phyloP scores from a whole-genome alignment of 2,797 vertebrate genomes.

The Poeciliopsis gracilis region DNA sequence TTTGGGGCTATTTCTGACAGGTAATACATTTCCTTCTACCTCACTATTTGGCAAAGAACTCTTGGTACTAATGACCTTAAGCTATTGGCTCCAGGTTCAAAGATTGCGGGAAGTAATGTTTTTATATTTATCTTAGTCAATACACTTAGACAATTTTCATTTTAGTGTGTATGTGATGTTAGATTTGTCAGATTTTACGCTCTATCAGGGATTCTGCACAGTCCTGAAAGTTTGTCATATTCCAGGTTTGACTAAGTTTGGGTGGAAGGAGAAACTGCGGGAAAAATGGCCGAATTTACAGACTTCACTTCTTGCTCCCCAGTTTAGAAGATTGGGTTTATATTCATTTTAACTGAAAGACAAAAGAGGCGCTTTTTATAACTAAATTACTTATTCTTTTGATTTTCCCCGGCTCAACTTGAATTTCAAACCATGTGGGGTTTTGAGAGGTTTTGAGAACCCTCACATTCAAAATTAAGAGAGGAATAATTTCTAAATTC shows the following conservation, averaged over 20 bases:
- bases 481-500: no score
- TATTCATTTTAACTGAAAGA: not conserved
- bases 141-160: no score
- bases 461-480: no score
- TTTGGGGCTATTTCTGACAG: slow-evolving; percentile 67
- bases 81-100: not conserved
- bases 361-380: not conserved
- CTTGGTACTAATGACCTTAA: not conserved
- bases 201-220: not conserved
- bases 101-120: no score
- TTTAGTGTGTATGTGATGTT: no score
- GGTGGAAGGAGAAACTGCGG: no score
- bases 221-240: not conserved
- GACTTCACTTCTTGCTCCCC: not conserved
- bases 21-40: not conserved
- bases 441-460: no score
- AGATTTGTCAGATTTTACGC: no score
- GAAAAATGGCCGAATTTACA: no score
- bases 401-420: no score
- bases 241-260: not conserved
- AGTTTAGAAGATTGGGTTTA: not conserved
- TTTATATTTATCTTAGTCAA: no score
- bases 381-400: not conserved
- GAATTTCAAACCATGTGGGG: no score
- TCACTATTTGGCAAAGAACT: not conserved